phyloP scores from a whole-genome alignment of 2,113 vertebrate genomes.

The Oncorhynchus kisutch region DNA sequence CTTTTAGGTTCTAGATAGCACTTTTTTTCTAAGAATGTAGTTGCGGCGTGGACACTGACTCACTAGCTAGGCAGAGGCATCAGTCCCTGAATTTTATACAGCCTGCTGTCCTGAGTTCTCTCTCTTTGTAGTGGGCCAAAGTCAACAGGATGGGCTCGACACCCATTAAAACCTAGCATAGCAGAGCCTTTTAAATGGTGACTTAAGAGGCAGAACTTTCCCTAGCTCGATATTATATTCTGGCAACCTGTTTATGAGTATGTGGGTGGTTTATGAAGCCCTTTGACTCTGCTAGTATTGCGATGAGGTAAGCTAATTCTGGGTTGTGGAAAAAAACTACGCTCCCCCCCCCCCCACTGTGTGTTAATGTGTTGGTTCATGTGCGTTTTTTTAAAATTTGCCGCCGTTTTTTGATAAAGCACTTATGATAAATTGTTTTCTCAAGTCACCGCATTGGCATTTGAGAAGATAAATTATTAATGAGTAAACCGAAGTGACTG shows the following conservation, averaged over 20 bases:
- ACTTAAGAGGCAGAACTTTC: conserved; percentile 7
- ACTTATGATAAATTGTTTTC: conserved; percentile 54
- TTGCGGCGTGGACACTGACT: conserved; percentile 27
- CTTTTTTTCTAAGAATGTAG: background rate
- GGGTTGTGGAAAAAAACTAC: conserved; percentile 14
- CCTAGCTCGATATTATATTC: background rate
- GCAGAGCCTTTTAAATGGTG: background rate
- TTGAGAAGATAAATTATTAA: conserved; percentile 55
- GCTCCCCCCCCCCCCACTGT: conserved; percentile 14
- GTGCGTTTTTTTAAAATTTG: conserved; percentile 43
- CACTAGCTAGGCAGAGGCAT: conserved; percentile 30
- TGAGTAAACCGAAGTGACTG: conserved; percentile 58
- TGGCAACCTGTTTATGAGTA: conserved; percentile 22
- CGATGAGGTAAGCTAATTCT: background rate
- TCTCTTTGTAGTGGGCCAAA: conserved; percentile 31
- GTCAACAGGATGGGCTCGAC: conserved; percentile 36
- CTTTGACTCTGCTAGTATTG: conserved; percentile 19
- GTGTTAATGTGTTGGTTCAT: conserved; percentile 34
- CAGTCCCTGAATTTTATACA: conserved; percentile 48
- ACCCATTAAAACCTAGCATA: conserved; percentile 35
- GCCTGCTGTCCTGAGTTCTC: conserved; percentile 32
- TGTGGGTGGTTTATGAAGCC: conserved; percentile 24
- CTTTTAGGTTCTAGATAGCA: too few species aligned
- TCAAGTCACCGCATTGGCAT: conserved; percentile 15
- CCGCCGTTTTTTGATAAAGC: conserved; percentile 44